Evolutionary conservation across 1,140 invertebrate species (phyloP).

Genomic region (Ceratosolen solmsi): DNA sequence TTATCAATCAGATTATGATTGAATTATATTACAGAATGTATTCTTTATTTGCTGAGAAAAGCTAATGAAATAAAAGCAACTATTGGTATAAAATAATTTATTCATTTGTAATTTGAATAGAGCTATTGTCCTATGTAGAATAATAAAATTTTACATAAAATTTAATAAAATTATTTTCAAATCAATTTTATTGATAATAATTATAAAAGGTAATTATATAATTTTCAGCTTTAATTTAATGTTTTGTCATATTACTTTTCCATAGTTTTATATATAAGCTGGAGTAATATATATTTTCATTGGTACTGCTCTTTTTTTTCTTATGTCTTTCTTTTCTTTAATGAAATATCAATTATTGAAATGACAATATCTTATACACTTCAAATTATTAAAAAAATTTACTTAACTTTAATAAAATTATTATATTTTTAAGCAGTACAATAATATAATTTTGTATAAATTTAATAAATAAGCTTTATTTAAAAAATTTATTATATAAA

Average conservation of each 20-base stretch:
- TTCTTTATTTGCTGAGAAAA: not conserved
- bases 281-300: not conserved
- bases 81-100: not conserved
- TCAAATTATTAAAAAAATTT: not conserved
- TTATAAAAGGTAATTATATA: not conserved
- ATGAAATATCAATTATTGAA: not conserved
- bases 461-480: too few relatives aligned
- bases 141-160: not conserved
- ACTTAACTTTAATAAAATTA: not conserved
- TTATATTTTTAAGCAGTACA: too few relatives aligned
- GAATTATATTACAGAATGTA: not conserved
- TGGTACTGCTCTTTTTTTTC: not conserved
- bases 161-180: not conserved
- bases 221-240: not conserved
- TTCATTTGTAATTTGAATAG: not conserved
- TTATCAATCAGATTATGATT: not conserved
- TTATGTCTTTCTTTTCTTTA: too few relatives aligned
- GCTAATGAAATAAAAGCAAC: not conserved
- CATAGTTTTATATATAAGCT: not conserved
- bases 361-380: not conserved
- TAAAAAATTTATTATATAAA: too few relatives aligned
- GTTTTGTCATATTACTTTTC: not conserved
- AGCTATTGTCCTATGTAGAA: not conserved
- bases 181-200: not conserved
- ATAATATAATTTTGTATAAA: too few relatives aligned